Evolutionary conservation across 2,113 vertebrate genomes (phyloP).

Genomic region (Archilochus colubris): DNA sequence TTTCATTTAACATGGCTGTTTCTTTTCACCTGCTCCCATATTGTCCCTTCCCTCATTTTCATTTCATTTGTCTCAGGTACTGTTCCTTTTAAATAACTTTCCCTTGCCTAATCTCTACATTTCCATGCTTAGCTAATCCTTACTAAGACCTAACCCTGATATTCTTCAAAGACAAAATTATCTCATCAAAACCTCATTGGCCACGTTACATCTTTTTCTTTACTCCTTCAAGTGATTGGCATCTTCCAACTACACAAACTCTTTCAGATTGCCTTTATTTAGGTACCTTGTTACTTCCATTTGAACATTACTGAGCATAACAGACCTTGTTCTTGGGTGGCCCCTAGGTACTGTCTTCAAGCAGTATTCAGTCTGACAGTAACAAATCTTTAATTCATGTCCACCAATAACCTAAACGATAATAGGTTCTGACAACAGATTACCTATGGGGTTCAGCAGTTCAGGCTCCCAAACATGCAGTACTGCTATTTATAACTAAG

Average conservation of each 20-base stretch:
- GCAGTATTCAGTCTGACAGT: slow-evolving; percentile 12
- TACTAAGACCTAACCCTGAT: not conserved
- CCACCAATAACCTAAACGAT: not conserved
- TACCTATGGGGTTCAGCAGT: slow-evolving; percentile 33
- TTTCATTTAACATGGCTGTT: not conserved
- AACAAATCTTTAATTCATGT: slow-evolving; percentile 58
- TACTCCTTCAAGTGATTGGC: not conserved
- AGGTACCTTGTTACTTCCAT: not conserved
- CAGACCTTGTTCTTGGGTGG: not conserved
- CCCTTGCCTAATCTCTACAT: not conserved
- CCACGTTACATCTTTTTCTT: not conserved
- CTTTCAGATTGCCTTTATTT: not conserved
- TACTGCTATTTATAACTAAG: slow-evolving; percentile 45
- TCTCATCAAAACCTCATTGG: not conserved
- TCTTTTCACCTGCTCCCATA: not conserved
- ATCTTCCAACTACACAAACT: not conserved
- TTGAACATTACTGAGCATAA: not conserved
- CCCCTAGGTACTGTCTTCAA: not conserved
- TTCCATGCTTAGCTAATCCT: not conserved
- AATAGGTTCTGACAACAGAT: slow-evolving; percentile 45
- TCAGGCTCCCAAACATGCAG: not conserved
- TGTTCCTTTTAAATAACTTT: not conserved
- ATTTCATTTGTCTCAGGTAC: not conserved
- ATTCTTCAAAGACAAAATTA: not conserved
- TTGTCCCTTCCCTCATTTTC: not conserved